Evolutionary conservation across 2,888 invertebrate genomes (phyloP), one percentile per base, ranked within the genome.

Genomic region (Lamproptera curius): DNA sequence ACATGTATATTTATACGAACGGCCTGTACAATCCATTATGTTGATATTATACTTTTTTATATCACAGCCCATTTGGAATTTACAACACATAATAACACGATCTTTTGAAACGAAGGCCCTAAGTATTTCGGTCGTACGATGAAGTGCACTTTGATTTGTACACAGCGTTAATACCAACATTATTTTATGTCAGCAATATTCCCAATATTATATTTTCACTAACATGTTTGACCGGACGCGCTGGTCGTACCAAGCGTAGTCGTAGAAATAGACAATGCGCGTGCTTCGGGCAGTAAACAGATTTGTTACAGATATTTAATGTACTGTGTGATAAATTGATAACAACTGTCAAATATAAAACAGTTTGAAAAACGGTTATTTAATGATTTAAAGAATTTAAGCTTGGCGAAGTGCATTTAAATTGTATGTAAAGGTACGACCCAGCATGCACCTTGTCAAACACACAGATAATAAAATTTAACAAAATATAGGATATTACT

Each of bases 31-130:
- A 88, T 90, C 89, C 81, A 89, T 89, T 80, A 90, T 89, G 90
- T 89, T 89, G 90, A 90, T 79, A 81, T 89, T 77, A 78, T 80
- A 79, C 61, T 73, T 76, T 84, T 90, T 90, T 91, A 91, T 93
- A 91, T 93, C 93, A 93, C 93, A 93, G 93, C 92, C 92, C 92
- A 90, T 91, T 92, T 92, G 92, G 92, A 92, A 92, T 92, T 92
- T 91, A 86, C 80, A 85, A 86, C 84, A 84, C 76, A 84, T 83
- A 80, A 80, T 78, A 84, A 80, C 74, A 77, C 72, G 74, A 73
- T 80, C 76, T 82, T 81, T 78, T 61, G 76, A 72, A 84, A 80
- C 73, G 73, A 82, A 82, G 82, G 78, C 80, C 73, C 54, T 79
- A 78, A 75, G 70, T 77, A 72, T 70, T 68, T 64, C 73, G 72